Evolutionary conservation across 2,888 invertebrate species (phyloP).

Genomic region (Bellardia pandia): DNA sequence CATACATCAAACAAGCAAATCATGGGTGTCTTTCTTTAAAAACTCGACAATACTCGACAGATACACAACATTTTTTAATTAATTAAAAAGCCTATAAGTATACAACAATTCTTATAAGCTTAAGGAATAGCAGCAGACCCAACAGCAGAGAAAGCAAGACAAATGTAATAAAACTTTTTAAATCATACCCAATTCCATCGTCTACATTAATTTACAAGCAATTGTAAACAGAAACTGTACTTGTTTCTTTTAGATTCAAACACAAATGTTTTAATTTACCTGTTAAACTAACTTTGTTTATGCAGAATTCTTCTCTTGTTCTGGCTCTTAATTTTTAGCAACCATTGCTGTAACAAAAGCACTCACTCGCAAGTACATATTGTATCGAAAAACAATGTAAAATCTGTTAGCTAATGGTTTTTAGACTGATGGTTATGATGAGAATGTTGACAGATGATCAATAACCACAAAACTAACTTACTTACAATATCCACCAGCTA

Average conservation of each 20-base stretch:
- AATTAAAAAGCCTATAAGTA: conserved; percentile 61
- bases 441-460: neutral
- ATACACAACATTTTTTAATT: conserved; percentile 52
- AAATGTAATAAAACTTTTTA: too few species aligned
- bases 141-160: too few species aligned
- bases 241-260: neutral
- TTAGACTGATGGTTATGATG: neutral
- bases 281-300: too few species aligned
- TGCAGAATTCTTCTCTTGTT: too few species aligned
- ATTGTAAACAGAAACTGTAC: neutral
- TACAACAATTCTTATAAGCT: conserved; percentile 24
- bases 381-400: neutral
- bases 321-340: too few species aligned
- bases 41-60: neutral
- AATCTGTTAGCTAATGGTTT: neutral
- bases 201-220: too few species aligned
- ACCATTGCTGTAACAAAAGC: too few species aligned
- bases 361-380: too few species aligned
- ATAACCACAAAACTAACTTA: neutral
- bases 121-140: neutral
- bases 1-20: neutral
- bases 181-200: too few species aligned
- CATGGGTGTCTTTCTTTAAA: neutral
- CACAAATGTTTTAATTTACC: neutral
- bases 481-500: too few species aligned